Evolutionary conservation across 1,140 invertebrate species (phyloP), one percentile per base, ranked within the genome.

Genomic region (Melitaea cinxia): DNA sequence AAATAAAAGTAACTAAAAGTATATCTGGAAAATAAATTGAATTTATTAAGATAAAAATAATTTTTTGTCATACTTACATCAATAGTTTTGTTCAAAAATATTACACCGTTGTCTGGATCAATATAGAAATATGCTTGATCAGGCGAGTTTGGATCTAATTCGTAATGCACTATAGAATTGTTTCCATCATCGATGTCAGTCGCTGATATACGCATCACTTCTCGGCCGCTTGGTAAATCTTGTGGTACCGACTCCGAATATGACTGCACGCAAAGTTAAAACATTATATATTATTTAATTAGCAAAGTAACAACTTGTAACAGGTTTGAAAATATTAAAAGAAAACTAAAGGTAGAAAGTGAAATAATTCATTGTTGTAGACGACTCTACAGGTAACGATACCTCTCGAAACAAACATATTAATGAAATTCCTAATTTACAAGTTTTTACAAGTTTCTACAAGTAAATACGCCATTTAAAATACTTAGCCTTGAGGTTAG

Each of bases 101-200:
- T 96, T 33, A 97, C 94, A 9, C 96, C 96, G 24, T 95, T 96
- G 59, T 94, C 93, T 53, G 92, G 88, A 79, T 96, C 95, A 64
- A 97, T 96, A 49, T 91, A 92, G 79, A 97, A 97, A 82, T 96
- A 97, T 2, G 92, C 91, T 35, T 91, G 85, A 74, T 96, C 95
- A 1, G 81, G 69, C 6, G 87, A 92, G 69, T 92, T 93, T 6
- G 92, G 78, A 23, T 93, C 85, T 28, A 96, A 83, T 59, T 92
- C 93, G 80, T 95, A 94, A 67, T 92, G 85, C 2, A 97, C 93
- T 66, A 94, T 94, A 30, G 96, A 96, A 90, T 97, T 97, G 73
- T 95, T 94, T 6, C 96, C 95, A 78, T 97, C 95, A 80, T 97
- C 96, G 62, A 96, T 95, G 85, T 97, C 96, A 10, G 96, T 97